Evolutionary conservation across 2,113 vertebrate species (phyloP), one percentile per base, ranked within the genome.

Genomic region (Zosterops japonicus): DNA sequence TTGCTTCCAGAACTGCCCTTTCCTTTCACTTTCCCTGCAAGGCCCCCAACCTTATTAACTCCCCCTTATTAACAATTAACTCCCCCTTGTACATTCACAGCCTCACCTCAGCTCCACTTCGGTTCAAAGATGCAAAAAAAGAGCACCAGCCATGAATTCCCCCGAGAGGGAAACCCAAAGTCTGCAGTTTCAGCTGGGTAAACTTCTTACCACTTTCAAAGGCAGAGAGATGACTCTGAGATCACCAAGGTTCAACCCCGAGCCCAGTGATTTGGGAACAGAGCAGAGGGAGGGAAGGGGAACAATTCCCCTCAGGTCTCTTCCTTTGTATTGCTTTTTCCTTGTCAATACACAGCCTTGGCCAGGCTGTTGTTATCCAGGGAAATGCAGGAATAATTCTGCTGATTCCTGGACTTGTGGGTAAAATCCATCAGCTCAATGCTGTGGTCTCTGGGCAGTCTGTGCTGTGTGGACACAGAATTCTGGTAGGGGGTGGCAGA

Each of bases 401-500:
- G 25, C 74, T 60, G 77, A 10, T 71, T 16, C 31, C 44, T 82
- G 50, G 56, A 3, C 33, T 50, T 33, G 17, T 4, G 28, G 28
- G n/a, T 94, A 28, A 72, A 44, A 49, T 33, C 5, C 3, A 44
- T 28, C 55, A 57, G 3, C 12, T 39, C 17, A 6, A 6, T 11
- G 72, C 46, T 41, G 3, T 33, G 65, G 64, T 57, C 49, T 69
- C 80, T 65, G 93, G 79, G 39, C 55, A 24, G 2, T 21, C 29
- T 33, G 0, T 12, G 1, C 29, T 33, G 0, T 12, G 1, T 4
- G 60, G 83, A 29, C 55, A 31, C 1, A 13, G 82, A 67, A 12
- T 11, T 2, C 12, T 61, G 22, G 21, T 64, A 64, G 77, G 8
- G 39, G 64, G 29, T 50, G 67, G 56, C 69, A 82, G 12, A 88